Evolutionary conservation across 2,113 vertebrate species (phyloP).

Genomic region (Otocyon megalotis): DNA sequence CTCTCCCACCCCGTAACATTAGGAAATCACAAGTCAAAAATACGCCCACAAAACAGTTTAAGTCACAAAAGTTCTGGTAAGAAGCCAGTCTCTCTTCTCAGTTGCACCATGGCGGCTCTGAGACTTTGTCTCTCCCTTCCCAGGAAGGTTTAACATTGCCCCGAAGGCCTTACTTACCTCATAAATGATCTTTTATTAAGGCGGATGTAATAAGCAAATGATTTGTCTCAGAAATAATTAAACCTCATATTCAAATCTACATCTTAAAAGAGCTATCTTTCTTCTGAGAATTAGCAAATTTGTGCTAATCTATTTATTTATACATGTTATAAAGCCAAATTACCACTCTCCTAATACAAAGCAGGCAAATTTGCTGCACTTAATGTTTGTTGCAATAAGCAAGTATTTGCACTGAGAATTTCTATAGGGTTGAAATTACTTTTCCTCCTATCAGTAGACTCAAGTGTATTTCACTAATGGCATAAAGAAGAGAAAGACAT

Average conservation of each 20-base stretch:
- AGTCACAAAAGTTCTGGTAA: neutral
- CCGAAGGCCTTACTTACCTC: neutral
- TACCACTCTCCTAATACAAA: neutral
- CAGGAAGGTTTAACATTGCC: neutral
- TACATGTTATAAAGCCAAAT: neutral
- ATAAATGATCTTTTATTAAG: neutral
- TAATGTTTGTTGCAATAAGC: neutral
- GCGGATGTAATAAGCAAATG: neutral
- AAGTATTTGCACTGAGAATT: neutral
- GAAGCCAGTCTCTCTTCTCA: neutral
- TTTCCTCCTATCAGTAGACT: neutral
- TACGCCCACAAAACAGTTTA: neutral
- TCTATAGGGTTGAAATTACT: neutral
- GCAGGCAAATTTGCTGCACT: neutral
- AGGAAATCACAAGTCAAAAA: neutral
- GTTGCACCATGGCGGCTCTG: neutral
- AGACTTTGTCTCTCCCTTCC: neutral
- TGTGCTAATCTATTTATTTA: neutral
- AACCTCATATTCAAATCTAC: neutral
- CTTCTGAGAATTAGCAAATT: neutral
- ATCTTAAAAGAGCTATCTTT: neutral
- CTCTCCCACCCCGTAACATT: neutral
- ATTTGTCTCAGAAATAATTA: neutral
- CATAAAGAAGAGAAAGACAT: neutral
- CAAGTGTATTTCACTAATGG: neutral